Percentiles rank a stretch among this genome's conserved stretches.
Conservation (phyloP, 2,888 invertebrate species). For the Sarcophaga variegata region DNA sequence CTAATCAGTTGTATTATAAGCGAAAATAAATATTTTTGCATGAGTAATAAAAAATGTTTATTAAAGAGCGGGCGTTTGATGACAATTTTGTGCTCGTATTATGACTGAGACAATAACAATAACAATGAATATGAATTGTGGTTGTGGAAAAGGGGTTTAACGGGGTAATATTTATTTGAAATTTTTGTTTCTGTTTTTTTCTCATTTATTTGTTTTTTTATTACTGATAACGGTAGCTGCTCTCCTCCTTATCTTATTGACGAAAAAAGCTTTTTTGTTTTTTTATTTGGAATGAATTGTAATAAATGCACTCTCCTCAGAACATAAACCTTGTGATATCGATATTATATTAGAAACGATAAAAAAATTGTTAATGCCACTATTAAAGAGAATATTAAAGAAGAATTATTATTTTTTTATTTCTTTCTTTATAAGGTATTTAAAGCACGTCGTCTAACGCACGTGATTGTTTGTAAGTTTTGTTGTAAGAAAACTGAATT, state of each 20-base stretch:
- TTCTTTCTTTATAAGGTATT: neutral
- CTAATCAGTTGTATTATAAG: neutral
- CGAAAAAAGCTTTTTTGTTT: constrained; percentile 37
- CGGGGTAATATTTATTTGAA: neutral
- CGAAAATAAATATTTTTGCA: neutral
- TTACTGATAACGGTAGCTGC: constrained; percentile 59
- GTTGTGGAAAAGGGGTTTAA: neutral
- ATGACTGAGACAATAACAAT: constrained; percentile 7
- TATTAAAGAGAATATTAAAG: neutral
- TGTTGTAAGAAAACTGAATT: neutral
- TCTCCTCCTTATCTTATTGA: constrained; percentile 48
- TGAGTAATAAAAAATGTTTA: constrained; percentile 53
- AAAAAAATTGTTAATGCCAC: too few species aligned
- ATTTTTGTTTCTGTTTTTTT: constrained; percentile 16
- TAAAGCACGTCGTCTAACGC: neutral
- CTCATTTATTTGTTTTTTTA: constrained; percentile 16
- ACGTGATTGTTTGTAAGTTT: constrained; percentile 34
- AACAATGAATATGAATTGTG: neutral
- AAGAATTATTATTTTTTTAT: neutral
- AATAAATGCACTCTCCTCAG: neutral
- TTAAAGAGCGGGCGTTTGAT: constrained; percentile 52
- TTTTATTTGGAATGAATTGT: neutral
- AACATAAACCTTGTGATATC: neutral
- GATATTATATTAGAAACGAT: neutral
- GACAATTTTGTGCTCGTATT: constrained; percentile 20